Percentiles rank a stretch among this genome's conserved stretches.
These are phyloP conservation scores for Tenthredo mesomela DNA, from an alignment of 2,888 invertebrate species.

Conservation along the genomic window DNA sequence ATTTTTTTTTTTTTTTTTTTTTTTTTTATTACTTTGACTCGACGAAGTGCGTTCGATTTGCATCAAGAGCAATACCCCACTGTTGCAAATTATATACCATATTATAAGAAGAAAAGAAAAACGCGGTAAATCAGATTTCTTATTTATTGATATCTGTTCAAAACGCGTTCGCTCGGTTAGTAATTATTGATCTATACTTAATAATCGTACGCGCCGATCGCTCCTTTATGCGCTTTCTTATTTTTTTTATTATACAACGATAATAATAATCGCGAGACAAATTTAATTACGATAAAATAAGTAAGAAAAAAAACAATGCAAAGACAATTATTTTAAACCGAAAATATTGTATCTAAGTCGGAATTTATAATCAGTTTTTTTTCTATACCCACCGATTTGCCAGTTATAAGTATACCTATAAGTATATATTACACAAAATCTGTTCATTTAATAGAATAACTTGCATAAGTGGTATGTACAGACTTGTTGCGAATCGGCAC, in stretches of 20 bases:
- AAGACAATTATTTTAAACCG: not conserved
- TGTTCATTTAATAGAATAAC: not conserved
- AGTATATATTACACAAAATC: not conserved
- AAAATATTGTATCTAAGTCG: not conserved
- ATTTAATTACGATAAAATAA: not conserved
- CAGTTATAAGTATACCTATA: not conserved
- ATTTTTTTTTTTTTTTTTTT: not conserved
- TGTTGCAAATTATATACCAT: slow-evolving; percentile 26
- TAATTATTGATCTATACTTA: not conserved
- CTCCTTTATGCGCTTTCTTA: not conserved
- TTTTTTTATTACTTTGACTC: slow-evolving; percentile 6
- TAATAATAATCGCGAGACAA: not conserved
- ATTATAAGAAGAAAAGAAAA: not conserved
- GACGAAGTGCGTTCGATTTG: slow-evolving; percentile 32
- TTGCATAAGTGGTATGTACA: slow-evolving; percentile 29
- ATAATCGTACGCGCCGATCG: not conserved
- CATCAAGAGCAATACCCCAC: slow-evolving; percentile 27
- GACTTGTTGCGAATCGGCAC: slow-evolving; percentile 34
- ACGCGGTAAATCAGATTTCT: not conserved
- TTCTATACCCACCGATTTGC: not conserved
- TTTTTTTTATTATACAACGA: not conserved
- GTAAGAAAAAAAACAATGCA: not conserved
- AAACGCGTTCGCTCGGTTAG: not conserved
- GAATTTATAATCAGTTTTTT: not conserved
- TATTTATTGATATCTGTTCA: not conserved